phyloP scores from a whole-genome alignment of 2,113 vertebrate species.

The Labeo catla region DNA sequence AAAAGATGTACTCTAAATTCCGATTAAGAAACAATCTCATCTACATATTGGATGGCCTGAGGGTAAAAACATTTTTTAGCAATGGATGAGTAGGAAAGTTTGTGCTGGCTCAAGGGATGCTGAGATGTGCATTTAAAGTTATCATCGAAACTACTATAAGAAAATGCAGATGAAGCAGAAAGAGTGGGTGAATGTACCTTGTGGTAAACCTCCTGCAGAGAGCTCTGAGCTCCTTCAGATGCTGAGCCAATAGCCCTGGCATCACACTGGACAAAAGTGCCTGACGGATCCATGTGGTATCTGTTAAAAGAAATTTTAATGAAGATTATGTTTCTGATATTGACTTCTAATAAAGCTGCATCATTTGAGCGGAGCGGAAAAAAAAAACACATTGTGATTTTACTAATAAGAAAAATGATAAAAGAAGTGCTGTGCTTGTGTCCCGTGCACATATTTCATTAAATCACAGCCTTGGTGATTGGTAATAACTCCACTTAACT shows the following conservation, averaged over 20 bases:
- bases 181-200: constrained; percentile 80
- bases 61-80: too few relatives aligned
- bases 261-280: constrained; percentile 98
- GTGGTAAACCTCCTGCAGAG: constrained; percentile 97
- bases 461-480: not conserved
- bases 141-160: not conserved
- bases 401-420: too few relatives aligned
- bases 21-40: too few relatives aligned
- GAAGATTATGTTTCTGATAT: not conserved
- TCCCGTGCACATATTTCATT: not conserved
- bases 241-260: constrained; percentile 96
- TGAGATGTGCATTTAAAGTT: not conserved
- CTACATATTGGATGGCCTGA: not conserved
- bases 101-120: not conserved
- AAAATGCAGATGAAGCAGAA: not conserved
- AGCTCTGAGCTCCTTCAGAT: constrained; percentile 97
- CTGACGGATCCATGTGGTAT: constrained; percentile 99
- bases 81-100: not conserved
- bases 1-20: too few relatives aligned
- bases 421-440: too few relatives aligned
- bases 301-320: constrained; percentile 65
- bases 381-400: not conserved
- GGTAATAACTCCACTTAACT: not conserved
- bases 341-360: not conserved
- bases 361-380: not conserved